Conservation (phyloP, 2,888 invertebrate genomes). For the Mesoligia furuncula region DNA sequence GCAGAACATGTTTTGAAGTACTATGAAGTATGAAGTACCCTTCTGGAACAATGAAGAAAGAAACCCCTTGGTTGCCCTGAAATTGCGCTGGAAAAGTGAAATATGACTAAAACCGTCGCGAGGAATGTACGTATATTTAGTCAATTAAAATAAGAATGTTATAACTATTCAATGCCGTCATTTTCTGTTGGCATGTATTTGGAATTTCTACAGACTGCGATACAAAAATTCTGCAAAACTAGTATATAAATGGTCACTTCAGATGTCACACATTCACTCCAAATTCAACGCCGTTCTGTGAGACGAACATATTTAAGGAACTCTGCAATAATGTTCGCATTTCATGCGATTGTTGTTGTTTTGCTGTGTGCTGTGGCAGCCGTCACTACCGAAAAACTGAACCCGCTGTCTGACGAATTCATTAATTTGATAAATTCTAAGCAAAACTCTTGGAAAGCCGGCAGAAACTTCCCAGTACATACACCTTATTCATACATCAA, state of each 20-base stretch:
- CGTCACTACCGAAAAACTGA: neutral
- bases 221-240: no score
- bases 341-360: neutral
- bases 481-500: constrained; percentile 9
- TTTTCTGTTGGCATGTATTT: no score
- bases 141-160: no score
- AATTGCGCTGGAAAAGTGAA: neutral
- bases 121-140: no score
- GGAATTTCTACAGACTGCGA: no score
- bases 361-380: neutral
- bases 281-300: no score
- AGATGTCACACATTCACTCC: no score
- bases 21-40: no score
- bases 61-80: neutral
- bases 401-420: constrained; percentile 28
- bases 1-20: neutral
- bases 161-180: no score
- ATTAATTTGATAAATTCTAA: constrained; percentile 28
- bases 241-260: no score
- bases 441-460: constrained; percentile 29
- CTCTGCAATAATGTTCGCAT: no score
- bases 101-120: neutral
- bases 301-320: no score
- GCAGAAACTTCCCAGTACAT: constrained; percentile 21
- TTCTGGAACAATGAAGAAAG: neutral